phyloP scores from a whole-genome alignment of 2,113 vertebrate genomes.

The Hystrix brachyura region DNA sequence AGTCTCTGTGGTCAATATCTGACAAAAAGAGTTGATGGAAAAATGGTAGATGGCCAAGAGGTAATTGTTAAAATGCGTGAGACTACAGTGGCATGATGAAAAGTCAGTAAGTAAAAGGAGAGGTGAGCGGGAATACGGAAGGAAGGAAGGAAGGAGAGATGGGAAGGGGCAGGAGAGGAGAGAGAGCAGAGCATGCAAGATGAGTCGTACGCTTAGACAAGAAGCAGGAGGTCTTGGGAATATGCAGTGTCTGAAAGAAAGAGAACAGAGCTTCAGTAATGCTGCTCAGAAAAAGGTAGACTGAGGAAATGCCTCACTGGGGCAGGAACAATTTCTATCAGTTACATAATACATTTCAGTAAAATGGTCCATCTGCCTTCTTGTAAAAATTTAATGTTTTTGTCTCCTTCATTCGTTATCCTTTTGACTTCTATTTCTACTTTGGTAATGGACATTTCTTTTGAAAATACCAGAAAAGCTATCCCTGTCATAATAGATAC shows the following conservation, averaged over 20 bases:
- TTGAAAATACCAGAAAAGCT: not conserved
- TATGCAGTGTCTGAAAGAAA: not conserved
- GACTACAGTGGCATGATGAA: not conserved
- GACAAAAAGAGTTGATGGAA: not conserved
- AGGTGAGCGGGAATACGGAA: no score
- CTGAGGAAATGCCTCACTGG: not conserved
- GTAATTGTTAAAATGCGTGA: not conserved
- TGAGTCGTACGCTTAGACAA: not conserved
- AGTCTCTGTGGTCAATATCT: not conserved
- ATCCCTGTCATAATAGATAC: not conserved
- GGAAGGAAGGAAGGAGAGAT: not conserved
- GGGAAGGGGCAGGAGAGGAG: not conserved
- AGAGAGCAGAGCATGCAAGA: fast-evolving
- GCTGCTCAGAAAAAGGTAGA: not conserved
- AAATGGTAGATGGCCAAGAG: not conserved
- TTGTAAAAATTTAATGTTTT: not conserved
- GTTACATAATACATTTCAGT: not conserved
- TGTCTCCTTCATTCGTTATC: not conserved
- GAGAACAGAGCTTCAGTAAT: not conserved
- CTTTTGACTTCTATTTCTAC: not conserved
- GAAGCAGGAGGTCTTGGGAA: not conserved
- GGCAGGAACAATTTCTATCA: not conserved
- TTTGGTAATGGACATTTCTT: not conserved
- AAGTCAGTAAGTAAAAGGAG: not conserved
- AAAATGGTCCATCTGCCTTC: not conserved